Percentiles rank a stretch among this genome's conserved stretches.
Evolutionary conservation across 2,888 invertebrate species (phyloP).

Genomic region (Danaus chrysippus): DNA sequence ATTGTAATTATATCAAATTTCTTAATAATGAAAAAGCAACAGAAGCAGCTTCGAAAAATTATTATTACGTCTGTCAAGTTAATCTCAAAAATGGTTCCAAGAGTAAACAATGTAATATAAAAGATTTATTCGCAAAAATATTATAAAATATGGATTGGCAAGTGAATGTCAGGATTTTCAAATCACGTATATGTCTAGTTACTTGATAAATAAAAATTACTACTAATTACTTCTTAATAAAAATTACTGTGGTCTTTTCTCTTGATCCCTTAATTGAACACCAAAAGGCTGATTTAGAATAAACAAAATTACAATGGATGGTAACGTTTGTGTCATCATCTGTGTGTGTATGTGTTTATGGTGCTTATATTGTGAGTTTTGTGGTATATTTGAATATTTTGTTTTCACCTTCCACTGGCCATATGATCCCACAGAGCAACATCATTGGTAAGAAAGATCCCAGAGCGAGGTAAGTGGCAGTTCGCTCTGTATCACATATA

Average conservation of each 20-base stretch:
- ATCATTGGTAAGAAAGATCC: constrained; percentile 93
- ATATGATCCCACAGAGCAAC: constrained; percentile 93
- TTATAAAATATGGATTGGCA: no score
- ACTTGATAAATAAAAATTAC: no score
- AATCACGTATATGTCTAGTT: no score
- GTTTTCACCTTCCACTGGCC: constrained; percentile 91
- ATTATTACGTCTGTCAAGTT: neutral
- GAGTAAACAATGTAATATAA: no score
- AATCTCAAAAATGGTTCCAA: no score
- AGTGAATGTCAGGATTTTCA: no score
- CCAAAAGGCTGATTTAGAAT: no score
- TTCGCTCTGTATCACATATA: constrained; percentile 88
- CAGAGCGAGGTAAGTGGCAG: constrained; percentile 90
- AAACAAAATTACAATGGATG: no score
- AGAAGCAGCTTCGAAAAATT: neutral
- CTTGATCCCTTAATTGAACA: no score
- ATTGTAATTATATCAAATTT: neutral
- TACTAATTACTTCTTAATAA: no score
- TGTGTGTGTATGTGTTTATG: neutral
- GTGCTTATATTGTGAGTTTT: neutral
- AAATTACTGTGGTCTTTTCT: no score
- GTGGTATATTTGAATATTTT: neutral
- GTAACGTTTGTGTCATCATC: neutral
- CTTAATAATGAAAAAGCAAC: neutral
- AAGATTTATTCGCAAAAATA: no score